Evolutionary conservation across 2,888 invertebrate genomes (phyloP), one percentile per base, ranked within the genome.

Genomic region (Metalampra italica): DNA sequence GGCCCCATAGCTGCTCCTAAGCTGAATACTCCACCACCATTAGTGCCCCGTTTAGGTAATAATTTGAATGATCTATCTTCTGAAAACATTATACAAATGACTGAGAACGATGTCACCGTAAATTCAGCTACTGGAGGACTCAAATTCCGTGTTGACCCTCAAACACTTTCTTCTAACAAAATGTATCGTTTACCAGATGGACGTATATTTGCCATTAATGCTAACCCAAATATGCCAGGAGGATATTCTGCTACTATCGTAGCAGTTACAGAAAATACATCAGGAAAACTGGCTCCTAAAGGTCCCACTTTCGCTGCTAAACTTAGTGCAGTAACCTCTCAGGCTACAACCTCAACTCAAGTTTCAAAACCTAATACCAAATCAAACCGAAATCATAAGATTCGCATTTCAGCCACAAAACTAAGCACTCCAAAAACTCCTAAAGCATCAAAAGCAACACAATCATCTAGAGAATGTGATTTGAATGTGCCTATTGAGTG

Each of bases 211-310:
- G 89, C 90, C 11, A 90, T 90, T 13, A 90, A 89, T 55, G 66
- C 83, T 11, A 90, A 90, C 55, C 82, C 89, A 1, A 78, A 66
- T 48, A 89, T 90, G 89, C 90, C 90, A 0, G 90, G 90, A 3
- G 90, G 90, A 7, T 90, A 90, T 64, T 90, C 90, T 7, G 90
- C 90, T 29, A 90, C 90, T 3, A 90, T 90, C 50, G 90, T 90
- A 9, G 86, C 90, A 1, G 75, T 87, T 4, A 77, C 86, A 4
- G 89, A 89, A 50, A 63, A 59, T 36, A 45, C 64, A 13, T 52
- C 61, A 11, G 59, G 64, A 13, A 75, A 78, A 59, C 32, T 54
- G 3, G 52, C 63, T 3, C 67, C 79, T 0, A 81, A 75, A 58
- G 82, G 82, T 9, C 71, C 77, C 30, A 82, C 82, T 3, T 83